A percentile compares a stretch with the other conserved stretches of the same genome.
Conservation (phyloP, 2,113 vertebrate genomes). For the Elephantulus edwardii region DNA sequence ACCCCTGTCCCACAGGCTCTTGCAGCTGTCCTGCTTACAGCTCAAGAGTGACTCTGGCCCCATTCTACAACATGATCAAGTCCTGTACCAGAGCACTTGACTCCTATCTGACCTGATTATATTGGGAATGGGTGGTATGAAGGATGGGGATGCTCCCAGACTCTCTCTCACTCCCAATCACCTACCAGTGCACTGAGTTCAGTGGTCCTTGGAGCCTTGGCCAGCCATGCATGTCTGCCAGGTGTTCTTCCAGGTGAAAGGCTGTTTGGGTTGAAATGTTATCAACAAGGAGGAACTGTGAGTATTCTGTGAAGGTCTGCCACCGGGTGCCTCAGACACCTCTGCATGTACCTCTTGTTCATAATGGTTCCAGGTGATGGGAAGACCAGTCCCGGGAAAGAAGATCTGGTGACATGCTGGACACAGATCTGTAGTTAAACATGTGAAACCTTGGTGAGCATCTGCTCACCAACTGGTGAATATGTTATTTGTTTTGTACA, state of each 20-base stretch:
- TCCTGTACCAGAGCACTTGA: not conserved
- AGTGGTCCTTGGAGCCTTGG: not conserved
- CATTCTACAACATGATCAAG: not conserved
- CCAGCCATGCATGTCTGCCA: not conserved
- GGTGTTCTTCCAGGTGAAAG: not conserved
- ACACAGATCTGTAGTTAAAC: constrained; percentile 82
- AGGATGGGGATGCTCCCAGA: not conserved
- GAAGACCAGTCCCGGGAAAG: constrained; percentile 14
- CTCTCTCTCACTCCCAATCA: not conserved
- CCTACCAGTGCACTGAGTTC: not conserved
- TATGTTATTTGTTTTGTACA: constrained; percentile 82
- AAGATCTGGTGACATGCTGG: constrained; percentile 65
- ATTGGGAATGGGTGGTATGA: not conserved
- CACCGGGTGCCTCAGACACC: not conserved
- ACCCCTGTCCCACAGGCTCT: not conserved
- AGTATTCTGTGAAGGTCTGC: not conserved
- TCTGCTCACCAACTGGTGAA: constrained; percentile 79
- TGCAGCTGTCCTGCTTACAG: not conserved
- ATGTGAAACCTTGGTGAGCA: constrained; percentile 75
- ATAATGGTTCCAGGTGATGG: too few relatives aligned
- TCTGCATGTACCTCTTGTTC: not conserved
- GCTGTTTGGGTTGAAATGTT: not conserved
- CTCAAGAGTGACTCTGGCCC: not conserved
- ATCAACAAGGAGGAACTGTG: not conserved
- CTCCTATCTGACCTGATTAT: not conserved